phyloP scores from a whole-genome alignment of 2,113 vertebrate genomes.

The Psilopsiagon aymara region DNA sequence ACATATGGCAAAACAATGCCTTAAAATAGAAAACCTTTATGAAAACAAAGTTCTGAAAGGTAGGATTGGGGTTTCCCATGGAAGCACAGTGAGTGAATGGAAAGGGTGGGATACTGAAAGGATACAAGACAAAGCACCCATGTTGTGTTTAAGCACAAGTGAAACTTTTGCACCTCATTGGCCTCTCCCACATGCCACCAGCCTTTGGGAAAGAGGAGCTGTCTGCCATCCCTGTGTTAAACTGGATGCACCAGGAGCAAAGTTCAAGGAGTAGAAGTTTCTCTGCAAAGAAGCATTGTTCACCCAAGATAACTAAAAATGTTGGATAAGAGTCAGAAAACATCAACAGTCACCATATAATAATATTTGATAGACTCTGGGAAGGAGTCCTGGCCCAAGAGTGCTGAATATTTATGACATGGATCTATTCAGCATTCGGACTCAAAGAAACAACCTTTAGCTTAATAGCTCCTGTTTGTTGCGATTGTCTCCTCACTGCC shows the following conservation, averaged over 20 bases:
- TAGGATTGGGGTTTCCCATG: not conserved
- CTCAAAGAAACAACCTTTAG: not conserved
- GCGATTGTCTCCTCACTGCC: not conserved
- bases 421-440: not conserved
- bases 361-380: not conserved
- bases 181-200: not conserved
- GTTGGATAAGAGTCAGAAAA: not conserved
- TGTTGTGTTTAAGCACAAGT: not conserved
- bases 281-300: not conserved
- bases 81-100: not conserved
- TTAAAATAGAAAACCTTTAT: not conserved
- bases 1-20: not conserved
- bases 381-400: not conserved
- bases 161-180: not conserved
- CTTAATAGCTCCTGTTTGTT: not conserved
- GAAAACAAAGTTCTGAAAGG: not conserved
- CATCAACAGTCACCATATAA: not conserved
- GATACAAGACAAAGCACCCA: not conserved
- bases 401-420: not conserved
- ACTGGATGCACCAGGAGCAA: not conserved
- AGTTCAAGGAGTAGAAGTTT: not conserved
- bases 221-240: not conserved
- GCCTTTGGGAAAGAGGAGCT: not conserved
- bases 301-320: not conserved
- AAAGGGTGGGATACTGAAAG: not conserved